Evolutionary conservation across 1,140 invertebrate genomes (phyloP).

Genomic region (Pantala flavescens): DNA sequence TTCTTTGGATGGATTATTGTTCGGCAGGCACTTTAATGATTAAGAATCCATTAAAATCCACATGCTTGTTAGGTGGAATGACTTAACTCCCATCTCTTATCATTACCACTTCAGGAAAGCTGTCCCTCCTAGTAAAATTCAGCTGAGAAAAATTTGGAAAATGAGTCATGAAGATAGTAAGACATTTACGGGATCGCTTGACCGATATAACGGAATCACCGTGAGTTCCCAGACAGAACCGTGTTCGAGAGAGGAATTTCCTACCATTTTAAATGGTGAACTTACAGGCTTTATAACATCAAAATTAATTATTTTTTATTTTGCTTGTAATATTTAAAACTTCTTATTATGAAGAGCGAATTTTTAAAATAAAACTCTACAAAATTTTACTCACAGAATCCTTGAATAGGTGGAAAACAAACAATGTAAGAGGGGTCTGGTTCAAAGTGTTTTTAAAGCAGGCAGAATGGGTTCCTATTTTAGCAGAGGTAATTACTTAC

Average conservation of each 20-base stretch:
- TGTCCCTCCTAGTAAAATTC: too few relatives aligned
- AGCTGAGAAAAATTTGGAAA: neutral
- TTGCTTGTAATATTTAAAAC: slow-evolving; percentile 25
- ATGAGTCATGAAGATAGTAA: neutral
- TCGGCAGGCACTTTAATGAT: too few relatives aligned
- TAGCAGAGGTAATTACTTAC: slow-evolving; percentile 47
- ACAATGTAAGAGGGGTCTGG: slow-evolving; percentile 66
- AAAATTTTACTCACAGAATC: slow-evolving; percentile 48
- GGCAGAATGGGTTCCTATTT: slow-evolving; percentile 62
- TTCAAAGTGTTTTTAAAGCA: slow-evolving; percentile 62
- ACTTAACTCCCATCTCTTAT: too few relatives aligned
- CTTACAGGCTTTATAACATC: neutral
- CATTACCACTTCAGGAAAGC: too few relatives aligned
- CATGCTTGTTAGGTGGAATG: too few relatives aligned
- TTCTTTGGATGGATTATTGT: too few relatives aligned
- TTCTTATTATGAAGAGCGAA: slow-evolving; percentile 14
- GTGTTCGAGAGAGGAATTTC: slow-evolving; percentile 27
- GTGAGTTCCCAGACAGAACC: slow-evolving; percentile 48
- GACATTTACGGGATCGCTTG: slow-evolving; percentile 44
- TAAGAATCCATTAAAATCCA: too few relatives aligned
- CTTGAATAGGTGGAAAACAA: slow-evolving; percentile 52
- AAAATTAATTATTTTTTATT: slow-evolving; percentile 8
- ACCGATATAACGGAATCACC: slow-evolving; percentile 58
- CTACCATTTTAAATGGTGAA: neutral
- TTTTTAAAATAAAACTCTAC: slow-evolving; percentile 22